Conservation (phyloP, 2,797 vertebrate species). For the Bovichtus variegatus region DNA sequence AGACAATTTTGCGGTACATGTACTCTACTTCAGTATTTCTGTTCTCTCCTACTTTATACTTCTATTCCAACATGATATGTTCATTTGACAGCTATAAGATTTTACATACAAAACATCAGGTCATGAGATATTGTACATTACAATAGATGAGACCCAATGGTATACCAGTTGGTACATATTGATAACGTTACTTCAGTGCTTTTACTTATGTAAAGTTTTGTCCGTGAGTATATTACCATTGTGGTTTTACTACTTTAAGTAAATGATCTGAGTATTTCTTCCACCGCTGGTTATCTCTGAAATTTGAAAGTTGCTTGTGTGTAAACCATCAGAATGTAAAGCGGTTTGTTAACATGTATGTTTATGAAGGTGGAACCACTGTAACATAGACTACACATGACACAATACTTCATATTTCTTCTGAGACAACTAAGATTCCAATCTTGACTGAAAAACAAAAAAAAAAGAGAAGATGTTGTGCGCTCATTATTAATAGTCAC, state of each 20-base stretch:
- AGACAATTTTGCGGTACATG: no score
- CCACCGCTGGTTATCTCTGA: background rate
- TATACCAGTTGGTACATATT: background rate
- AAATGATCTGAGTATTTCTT: slow-evolving; percentile 1
- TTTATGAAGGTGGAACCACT: background rate
- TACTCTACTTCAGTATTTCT: no score
- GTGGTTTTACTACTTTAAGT: background rate
- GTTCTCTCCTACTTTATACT: no score
- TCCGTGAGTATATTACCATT: background rate
- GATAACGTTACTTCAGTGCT: background rate
- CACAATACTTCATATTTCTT: background rate
- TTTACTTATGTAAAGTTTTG: background rate
- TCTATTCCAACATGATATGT: no score
- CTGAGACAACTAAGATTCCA: background rate
- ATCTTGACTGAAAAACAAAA: no score
- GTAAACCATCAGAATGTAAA: background rate
- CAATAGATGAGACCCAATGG: no score
- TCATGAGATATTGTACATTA: no score
- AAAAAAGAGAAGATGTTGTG: background rate
- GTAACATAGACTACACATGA: background rate
- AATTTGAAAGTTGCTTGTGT: background rate
- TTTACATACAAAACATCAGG: no score
- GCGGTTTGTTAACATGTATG: background rate
- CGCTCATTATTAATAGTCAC: background rate
- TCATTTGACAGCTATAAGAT: no score